Evolutionary conservation across 2,888 invertebrate genomes (phyloP), one percentile per base, ranked within the genome.

Genomic region (Acrobeloides nanus): DNA sequence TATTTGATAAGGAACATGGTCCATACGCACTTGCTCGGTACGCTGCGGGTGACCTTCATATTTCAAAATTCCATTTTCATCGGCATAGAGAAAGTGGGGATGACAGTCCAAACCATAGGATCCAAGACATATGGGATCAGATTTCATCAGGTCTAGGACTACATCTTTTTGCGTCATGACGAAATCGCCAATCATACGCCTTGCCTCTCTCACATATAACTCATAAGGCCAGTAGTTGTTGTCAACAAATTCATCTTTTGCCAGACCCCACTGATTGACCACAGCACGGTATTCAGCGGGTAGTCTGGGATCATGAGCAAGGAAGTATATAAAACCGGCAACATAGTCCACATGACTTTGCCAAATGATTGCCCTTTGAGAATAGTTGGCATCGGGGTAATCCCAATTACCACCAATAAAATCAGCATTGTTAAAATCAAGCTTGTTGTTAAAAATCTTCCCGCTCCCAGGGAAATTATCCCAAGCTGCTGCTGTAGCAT

Each of bases 101-200:
- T 34, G 34, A 3, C 23, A 21, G 24, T 34, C 34, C 24, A 34
- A 12, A 1, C 34, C 34, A 34, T 34, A 34, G 21, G 34, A 34
- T 12, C 34, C 23, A 12, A 34, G 4, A 12, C 34, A 21, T 23
- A 34, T 34, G 2, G 34, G 34, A 34, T 34, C 34, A 3, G 34
- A 24, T 12, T 34, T 34, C 24, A 12, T 3, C 12, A 34, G 24
- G 24, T 34, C 34, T 34, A 24, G 23, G 12, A 34, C 24, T 12
- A 34, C 34, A 34, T 34, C 34, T 34, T 34, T 34, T 4, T 34
- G 34, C 2, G 34, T 34, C 34, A 34, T 34, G 3, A 34, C 34
- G 12, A 34, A 34, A 34, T 12, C 34, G 3, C 34, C 34, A 34
- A 34, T 4, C 2, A 34, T 2, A 12, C 34, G 21, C 24, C 34